Evolutionary conservation across 2,888 invertebrate species (phyloP).

Genomic region (Incurvaria masculella): DNA sequence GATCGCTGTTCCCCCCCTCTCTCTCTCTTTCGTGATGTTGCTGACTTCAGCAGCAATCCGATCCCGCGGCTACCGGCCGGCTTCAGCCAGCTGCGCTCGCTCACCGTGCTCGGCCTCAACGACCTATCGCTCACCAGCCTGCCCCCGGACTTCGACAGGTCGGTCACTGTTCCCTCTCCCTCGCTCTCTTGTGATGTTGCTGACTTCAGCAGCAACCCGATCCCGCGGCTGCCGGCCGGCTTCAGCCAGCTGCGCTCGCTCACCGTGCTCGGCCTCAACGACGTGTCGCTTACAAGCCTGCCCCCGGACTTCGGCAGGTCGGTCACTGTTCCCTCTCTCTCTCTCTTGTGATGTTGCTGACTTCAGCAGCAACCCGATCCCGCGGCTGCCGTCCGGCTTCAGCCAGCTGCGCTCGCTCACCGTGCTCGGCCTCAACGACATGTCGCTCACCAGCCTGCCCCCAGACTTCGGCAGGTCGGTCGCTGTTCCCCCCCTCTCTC

Average conservation of each 20-base stretch:
- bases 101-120: constrained; percentile 94
- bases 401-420: constrained; percentile 93
- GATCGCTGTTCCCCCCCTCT: too few relatives aligned
- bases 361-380: constrained; percentile 98
- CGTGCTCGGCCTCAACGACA: constrained; percentile 94
- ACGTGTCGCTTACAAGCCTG: constrained; percentile 93
- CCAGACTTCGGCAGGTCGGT: constrained; percentile 91
- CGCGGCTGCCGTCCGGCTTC: constrained; percentile 87
- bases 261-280: constrained; percentile 94
- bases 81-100: constrained; percentile 90
- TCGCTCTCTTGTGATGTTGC: constrained; percentile 55
- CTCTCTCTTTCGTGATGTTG: too few relatives aligned
- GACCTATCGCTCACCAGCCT: constrained; percentile 96
- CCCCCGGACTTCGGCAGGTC: constrained; percentile 96
- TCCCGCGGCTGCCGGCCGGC: constrained; percentile 86
- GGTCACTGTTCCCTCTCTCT: constrained; percentile 19
- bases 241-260: constrained; percentile 93
- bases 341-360: constrained; percentile 66
- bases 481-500: background rate
- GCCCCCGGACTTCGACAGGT: constrained; percentile 96
- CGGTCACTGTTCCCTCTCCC: constrained; percentile 21
- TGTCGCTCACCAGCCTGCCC: constrained; percentile 94
- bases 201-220: constrained; percentile 98
- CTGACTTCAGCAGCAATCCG: constrained; percentile 98
- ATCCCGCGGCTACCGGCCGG: constrained; percentile 91